Conservation (phyloP, 2,888 invertebrate species). For the Pogonocherus hispidulus region DNA sequence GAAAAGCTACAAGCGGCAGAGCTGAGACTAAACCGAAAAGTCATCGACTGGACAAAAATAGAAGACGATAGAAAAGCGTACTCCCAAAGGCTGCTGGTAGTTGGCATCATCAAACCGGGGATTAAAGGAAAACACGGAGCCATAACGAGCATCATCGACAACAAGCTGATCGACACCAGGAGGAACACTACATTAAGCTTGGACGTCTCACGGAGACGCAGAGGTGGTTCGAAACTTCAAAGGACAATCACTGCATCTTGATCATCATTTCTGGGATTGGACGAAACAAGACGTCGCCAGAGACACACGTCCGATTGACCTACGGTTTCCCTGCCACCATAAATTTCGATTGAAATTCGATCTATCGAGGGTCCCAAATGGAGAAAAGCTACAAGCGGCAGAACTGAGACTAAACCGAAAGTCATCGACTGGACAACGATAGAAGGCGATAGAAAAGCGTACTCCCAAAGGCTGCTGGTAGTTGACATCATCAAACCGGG, state of each 20-base stretch:
- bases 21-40: constrained; percentile 77
- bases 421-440: constrained; percentile 61
- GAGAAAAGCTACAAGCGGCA: constrained; percentile 85
- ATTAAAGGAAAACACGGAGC: constrained; percentile 76
- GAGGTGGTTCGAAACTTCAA: too few species aligned
- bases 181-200: constrained; percentile 78
- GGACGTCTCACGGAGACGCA: too few species aligned
- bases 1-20: constrained; percentile 89
- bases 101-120: constrained; percentile 85
- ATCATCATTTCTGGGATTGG: too few species aligned
- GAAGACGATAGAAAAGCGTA: constrained; percentile 50
- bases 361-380: constrained; percentile 80
- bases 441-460: constrained; percentile 49
- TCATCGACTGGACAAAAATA: constrained; percentile 61
- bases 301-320: constrained; percentile 81
- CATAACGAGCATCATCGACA: constrained; percentile 86
- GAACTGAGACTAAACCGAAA: constrained; percentile 81
- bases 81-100: constrained; percentile 77
- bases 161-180: constrained; percentile 75
- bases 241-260: too few species aligned
- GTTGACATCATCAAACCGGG: constrained; percentile 86
- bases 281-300: too few species aligned
- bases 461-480: constrained; percentile 75
- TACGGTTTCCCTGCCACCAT: constrained; percentile 79
- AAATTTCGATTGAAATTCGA: constrained; percentile 88